Evolutionary conservation across 1,140 invertebrate genomes (phyloP).

Genomic region (Caenorhabditis tropicalis): DNA sequence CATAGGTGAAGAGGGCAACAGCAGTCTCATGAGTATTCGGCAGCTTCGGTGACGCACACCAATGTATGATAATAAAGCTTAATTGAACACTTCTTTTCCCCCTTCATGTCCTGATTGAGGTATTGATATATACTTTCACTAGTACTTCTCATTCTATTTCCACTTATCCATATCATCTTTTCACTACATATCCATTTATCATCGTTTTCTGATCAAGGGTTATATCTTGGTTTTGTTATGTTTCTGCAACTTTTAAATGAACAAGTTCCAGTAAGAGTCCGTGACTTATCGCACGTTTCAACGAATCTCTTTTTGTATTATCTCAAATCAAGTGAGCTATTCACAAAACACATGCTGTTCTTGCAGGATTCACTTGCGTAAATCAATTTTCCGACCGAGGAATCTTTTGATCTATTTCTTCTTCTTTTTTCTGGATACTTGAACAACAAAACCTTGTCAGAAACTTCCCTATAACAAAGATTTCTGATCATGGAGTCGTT

Average conservation of each 20-base stretch:
- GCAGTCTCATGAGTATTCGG: neutral
- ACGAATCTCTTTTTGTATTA: neutral
- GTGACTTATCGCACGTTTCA: neutral
- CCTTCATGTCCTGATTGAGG: neutral
- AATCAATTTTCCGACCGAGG: conserved; percentile 32
- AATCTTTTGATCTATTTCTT: conserved; percentile 20
- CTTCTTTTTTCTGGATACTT: neutral
- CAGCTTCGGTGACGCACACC: neutral
- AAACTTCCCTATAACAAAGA: no score
- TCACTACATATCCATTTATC: neutral
- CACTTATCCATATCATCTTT: neutral
- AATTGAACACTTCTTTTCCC: neutral
- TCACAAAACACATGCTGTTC: conserved; percentile 39
- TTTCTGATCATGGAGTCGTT: no score
- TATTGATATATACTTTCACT: neutral
- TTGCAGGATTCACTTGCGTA: conserved; percentile 18
- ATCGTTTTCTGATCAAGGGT: neutral
- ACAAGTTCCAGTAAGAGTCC: neutral
- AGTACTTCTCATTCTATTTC: neutral
- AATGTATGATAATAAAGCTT: neutral
- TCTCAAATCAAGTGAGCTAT: conserved; percentile 18
- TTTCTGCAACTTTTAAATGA: neutral
- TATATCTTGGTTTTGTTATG: neutral
- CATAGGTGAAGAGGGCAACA: neutral
- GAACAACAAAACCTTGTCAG: no score